These are phyloP conservation scores for Arnoldichthys spilopterus DNA, from an alignment of 2,797 vertebrate species.

Conservation along the genomic window DNA sequence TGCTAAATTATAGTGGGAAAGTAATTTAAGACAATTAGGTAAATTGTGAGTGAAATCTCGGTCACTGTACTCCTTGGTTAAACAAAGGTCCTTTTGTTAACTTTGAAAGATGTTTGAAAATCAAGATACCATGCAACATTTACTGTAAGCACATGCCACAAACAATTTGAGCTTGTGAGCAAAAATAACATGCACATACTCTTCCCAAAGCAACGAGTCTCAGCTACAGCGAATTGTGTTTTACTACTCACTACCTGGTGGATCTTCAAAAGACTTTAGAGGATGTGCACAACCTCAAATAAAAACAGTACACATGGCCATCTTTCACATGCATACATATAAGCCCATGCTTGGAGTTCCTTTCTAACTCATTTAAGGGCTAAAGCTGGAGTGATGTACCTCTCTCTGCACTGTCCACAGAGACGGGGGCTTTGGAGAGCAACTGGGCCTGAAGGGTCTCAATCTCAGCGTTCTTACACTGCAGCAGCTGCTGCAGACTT, in stretches of 20 bases:
- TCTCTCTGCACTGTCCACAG: constrained; percentile 84
- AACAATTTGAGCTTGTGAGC: not conserved
- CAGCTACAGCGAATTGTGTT: no score
- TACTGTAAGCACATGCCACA: not conserved
- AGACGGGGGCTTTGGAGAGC: constrained; percentile 78
- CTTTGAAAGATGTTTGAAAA: not conserved
- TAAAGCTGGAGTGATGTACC: constrained; percentile 72
- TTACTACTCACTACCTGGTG: no score
- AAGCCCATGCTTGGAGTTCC: no score
- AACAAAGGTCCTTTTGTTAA: not conserved
- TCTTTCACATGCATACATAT: no score
- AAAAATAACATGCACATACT: not conserved
- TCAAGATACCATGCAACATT: not conserved
- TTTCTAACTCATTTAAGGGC: not conserved
- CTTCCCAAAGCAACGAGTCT: not conserved
- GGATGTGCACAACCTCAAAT: no score
- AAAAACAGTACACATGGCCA: no score
- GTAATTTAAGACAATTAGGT: no score
- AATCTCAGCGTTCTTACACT: constrained; percentile 91
- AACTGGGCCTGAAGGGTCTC: constrained; percentile 90
- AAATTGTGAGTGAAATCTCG: no score
- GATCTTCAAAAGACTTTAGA: not conserved
- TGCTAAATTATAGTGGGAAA: no score
- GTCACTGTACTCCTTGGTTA: no score
- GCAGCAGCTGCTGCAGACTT: constrained; percentile 89